These are phyloP conservation scores for Axea sp. DNA, from an alignment of 2,888 invertebrate genomes.

Conservation along the genomic window DNA sequence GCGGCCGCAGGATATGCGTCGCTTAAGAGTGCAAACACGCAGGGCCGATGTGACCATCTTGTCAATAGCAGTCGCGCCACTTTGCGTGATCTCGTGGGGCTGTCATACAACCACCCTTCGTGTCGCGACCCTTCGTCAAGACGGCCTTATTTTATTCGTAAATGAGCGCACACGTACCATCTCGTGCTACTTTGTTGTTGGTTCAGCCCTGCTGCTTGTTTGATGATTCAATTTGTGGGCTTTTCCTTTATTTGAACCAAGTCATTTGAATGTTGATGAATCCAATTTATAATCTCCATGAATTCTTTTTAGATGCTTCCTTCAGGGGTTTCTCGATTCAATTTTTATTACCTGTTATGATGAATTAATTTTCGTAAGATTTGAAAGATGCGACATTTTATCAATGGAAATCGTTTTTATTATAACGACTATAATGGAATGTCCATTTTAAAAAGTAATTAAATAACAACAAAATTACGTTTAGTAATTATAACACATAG, in stretches of 20 bases:
- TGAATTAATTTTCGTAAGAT: no score
- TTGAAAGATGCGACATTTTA: no score
- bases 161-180: slow-evolving; percentile 49
- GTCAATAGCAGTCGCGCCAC: slow-evolving; percentile 61
- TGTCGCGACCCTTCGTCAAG: slow-evolving; percentile 40
- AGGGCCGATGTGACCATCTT: slow-evolving; percentile 49
- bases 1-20: slow-evolving; percentile 48
- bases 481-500: no score
- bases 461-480: no score
- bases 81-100: slow-evolving; percentile 68
- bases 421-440: no score
- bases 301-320: no score
- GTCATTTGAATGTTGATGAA: slow-evolving; percentile 31
- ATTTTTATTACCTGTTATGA: no score
- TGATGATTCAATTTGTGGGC: slow-evolving; percentile 35
- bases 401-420: no score
- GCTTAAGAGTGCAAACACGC: slow-evolving; percentile 60
- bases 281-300: no score
- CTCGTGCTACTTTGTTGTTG: slow-evolving; percentile 36
- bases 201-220: slow-evolving; percentile 12
- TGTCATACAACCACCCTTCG: slow-evolving; percentile 46
- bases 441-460: no score
- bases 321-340: no score
- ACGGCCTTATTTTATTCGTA: slow-evolving; percentile 57
- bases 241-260: slow-evolving; percentile 19